phyloP scores from a whole-genome alignment of 2,888 invertebrate species.

The Urechis unicinctus region DNA sequence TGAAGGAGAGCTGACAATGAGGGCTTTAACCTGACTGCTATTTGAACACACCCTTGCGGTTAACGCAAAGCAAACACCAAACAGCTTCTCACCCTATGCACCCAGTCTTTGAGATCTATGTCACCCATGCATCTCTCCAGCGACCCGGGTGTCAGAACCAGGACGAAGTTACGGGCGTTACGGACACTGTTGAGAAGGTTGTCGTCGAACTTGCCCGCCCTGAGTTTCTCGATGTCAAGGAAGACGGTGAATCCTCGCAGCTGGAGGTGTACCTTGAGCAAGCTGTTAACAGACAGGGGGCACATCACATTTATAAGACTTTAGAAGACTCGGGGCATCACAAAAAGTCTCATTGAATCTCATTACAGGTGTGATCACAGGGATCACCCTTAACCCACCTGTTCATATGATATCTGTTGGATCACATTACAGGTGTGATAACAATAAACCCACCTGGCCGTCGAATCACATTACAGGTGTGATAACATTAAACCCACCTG shows the following conservation, averaged over 20 bases:
- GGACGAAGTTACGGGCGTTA: constrained; percentile 91
- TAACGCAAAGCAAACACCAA: neutral
- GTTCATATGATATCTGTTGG: no score
- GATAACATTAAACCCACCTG: no score
- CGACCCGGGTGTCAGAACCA: constrained; percentile 91
- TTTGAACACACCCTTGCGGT: neutral
- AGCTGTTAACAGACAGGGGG: constrained; percentile 34
- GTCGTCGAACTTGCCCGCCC: constrained; percentile 98
- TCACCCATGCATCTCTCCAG: constrained; percentile 90
- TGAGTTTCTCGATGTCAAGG: constrained; percentile 93
- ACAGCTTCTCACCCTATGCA: constrained; percentile 86
- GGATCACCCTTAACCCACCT: no score
- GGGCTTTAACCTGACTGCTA: neutral
- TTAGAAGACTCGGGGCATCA: no score
- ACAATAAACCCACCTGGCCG: no score
- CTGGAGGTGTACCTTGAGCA: constrained; percentile 90
- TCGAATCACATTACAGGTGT: no score
- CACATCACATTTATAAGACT: no score
- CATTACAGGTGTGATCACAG: no score
- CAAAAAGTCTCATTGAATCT: no score
- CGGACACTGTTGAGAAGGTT: constrained; percentile 92
- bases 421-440: no score
- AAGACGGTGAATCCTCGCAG: constrained; percentile 92
- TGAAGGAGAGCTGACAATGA: neutral
- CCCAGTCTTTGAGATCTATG: constrained; percentile 95